These are phyloP conservation scores for Anhinga anhinga DNA, from an alignment of 2,113 vertebrate genomes.

Conservation along the genomic window DNA sequence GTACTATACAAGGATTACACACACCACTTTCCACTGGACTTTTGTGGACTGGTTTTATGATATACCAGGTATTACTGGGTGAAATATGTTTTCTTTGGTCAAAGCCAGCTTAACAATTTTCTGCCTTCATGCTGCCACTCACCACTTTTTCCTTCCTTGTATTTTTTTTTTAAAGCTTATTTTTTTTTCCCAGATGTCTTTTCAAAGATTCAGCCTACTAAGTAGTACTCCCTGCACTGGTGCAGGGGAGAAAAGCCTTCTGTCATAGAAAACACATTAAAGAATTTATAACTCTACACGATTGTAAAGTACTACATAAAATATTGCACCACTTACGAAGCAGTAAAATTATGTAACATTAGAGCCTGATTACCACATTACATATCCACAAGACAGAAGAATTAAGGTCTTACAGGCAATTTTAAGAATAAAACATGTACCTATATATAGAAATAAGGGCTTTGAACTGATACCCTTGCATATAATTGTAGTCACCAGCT, in stretches of 20 bases:
- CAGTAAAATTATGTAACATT: not conserved
- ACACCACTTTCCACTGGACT: fast-evolving
- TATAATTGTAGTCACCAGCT: not conserved
- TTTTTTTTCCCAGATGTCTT: not conserved
- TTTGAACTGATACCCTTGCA: not conserved
- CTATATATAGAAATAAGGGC: not conserved
- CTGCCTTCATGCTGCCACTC: not conserved
- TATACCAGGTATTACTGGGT: not conserved
- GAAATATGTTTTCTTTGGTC: not conserved
- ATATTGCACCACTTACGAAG: not conserved
- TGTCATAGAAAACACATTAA: not conserved
- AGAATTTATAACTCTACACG: not conserved
- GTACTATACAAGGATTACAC: not conserved
- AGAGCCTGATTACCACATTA: not conserved
- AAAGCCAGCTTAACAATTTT: not conserved
- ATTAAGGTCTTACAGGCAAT: not conserved
- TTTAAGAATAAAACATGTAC: not conserved
- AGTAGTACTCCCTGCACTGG: not conserved
- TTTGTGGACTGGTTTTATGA: not conserved
- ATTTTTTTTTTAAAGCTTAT: not conserved
- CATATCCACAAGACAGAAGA: not conserved
- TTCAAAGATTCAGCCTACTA: not conserved
- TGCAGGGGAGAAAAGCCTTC: not conserved
- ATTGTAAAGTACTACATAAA: not conserved
- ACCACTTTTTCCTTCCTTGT: not conserved